These are phyloP conservation scores for Geococcyx californianus DNA, from an alignment of 2,113 vertebrate species.

Conservation along the genomic window DNA sequence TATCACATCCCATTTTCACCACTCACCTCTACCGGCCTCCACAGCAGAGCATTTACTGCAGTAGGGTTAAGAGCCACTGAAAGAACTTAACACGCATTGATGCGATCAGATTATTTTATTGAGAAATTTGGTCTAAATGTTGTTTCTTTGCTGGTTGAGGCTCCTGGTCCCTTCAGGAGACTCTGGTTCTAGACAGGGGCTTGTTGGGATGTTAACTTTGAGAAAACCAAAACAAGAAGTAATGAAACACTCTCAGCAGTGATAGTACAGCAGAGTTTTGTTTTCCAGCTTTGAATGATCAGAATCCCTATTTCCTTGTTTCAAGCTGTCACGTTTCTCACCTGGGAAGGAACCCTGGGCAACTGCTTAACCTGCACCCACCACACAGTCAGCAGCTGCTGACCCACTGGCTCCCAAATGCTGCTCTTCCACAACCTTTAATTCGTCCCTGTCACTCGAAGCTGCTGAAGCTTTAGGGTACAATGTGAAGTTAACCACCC, in stretches of 20 bases:
- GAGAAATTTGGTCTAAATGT: not conserved
- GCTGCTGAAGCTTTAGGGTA: no score
- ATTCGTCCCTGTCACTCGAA: no score
- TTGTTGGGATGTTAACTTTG: not conserved
- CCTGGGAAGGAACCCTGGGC: not conserved
- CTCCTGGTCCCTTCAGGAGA: not conserved
- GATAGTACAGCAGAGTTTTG: not conserved
- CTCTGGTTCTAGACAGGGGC: not conserved
- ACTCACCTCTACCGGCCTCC: not conserved
- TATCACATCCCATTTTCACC: not conserved
- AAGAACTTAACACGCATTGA: not conserved
- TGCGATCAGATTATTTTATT: not conserved
- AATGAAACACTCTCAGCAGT: rapidly evolving
- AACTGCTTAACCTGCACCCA: not conserved
- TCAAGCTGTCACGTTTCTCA: not conserved
- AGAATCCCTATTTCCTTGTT: not conserved
- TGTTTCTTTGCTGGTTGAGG: not conserved
- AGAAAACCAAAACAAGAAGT: not conserved
- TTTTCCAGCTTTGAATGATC: not conserved
- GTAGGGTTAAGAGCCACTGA: not conserved
- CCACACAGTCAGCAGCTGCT: not conserved
- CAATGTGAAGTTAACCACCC: not conserved
- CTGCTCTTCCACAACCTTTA: no score
- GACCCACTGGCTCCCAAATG: no score
- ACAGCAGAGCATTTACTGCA: not conserved